Evolutionary conservation across 2,113 vertebrate species (phyloP), one percentile per base, ranked within the genome.

Genomic region (Stigmatopora argus): DNA sequence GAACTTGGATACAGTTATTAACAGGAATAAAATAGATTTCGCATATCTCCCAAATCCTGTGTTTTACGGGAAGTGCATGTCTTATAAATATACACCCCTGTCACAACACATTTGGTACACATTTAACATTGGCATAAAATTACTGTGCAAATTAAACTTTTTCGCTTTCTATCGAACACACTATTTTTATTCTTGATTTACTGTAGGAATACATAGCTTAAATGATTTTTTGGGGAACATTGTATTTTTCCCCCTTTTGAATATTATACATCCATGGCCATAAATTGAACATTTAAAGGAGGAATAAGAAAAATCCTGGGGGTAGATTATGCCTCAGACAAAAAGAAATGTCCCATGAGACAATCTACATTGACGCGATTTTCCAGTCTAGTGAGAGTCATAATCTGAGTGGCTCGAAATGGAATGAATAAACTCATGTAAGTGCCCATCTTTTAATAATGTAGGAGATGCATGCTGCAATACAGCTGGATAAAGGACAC

Each of bases 371-470:
- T 81, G 83, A 80, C 82, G 72, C 21, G 19, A 78, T 85, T 86
- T 85, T 81, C 71, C 72, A 74, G 70, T 84, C 71, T 73, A 78
- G 60, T 72, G 69, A 15, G 4, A 73, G 52, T 65, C 78, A 83
- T 85, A 84, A 84, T 83, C 77, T 69, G 73, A 80, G 75, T 79
- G 80, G 73, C 74, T 66, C 78, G 83, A 86, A 84, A 83, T 83
- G 67, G 78, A 72, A 41, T 82, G 81, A 79, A 83, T 81, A 79
- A 81, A 4, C 70, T 67, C 45, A 53, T 81, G 69, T 74, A 73
- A 77, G 81, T 74, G 71, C 60, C 67, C 64, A 1, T 14, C 67
- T 74, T 60, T 86, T 63, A 78, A 74, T 85, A 81, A 83, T 81
- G 74, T 65, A 77, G 73, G 35, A 70, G 74, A 35, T 62, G 23